Evolutionary conservation across 2,888 invertebrate species (phyloP).

Genomic region (Stenotaenia linearis): DNA sequence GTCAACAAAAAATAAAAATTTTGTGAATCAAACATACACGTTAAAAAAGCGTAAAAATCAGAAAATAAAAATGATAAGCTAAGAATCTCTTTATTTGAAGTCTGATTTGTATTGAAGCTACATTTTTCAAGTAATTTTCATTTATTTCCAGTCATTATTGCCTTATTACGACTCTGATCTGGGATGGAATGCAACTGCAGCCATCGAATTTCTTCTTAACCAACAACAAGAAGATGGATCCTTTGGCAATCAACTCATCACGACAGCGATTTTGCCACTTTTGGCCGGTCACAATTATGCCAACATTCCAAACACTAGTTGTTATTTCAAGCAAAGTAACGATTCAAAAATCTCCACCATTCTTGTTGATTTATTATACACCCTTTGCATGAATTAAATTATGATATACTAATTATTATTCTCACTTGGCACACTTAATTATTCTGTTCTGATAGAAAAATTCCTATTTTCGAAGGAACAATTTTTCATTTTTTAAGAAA

Average conservation of each 20-base stretch:
- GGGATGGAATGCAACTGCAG: conserved; percentile 69
- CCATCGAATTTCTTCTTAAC: conserved; percentile 66
- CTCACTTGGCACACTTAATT: not conserved
- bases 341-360: not conserved
- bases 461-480: not conserved
- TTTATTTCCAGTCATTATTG: conserved; percentile 59
- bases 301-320: conserved; percentile 29
- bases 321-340: not conserved
- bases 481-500: too few relatives aligned
- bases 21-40: too few relatives aligned
- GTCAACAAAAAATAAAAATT: too few relatives aligned
- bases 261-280: conserved; percentile 74
- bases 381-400: not conserved
- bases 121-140: too few relatives aligned
- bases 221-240: conserved; percentile 72
- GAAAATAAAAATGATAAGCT: too few relatives aligned
- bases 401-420: not conserved
- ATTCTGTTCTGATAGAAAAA: not conserved
- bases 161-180: conserved; percentile 58
- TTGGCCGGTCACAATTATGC: conserved; percentile 45
- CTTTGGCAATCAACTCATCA: conserved; percentile 55
- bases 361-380: not conserved
- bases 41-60: too few relatives aligned
- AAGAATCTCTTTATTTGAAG: too few relatives aligned
- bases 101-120: too few relatives aligned